phyloP scores from a whole-genome alignment of 2,797 vertebrate genomes.

The Myotis myotis region DNA sequence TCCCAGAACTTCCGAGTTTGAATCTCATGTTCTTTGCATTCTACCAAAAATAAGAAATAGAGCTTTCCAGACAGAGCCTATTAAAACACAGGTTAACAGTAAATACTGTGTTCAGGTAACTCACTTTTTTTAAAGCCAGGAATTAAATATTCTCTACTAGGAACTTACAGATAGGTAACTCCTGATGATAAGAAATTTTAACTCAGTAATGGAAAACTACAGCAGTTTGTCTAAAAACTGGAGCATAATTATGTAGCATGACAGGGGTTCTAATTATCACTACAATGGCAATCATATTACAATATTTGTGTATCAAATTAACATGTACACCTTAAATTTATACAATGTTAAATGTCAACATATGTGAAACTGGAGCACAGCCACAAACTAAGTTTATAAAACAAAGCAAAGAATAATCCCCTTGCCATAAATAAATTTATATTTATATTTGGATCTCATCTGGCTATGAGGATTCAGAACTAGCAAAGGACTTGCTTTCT shows the following conservation, averaged over 20 bases:
- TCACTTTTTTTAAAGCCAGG: background rate
- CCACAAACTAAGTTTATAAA: background rate
- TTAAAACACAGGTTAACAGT: background rate
- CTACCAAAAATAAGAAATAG: background rate
- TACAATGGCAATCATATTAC: background rate
- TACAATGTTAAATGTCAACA: background rate
- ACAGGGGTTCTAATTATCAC: background rate
- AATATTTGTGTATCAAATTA: background rate
- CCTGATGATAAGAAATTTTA: background rate
- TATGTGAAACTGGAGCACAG: background rate
- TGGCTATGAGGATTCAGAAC: background rate
- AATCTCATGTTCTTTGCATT: background rate
- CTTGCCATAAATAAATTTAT: background rate
- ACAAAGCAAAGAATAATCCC: background rate
- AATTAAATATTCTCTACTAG: background rate
- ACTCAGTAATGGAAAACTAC: background rate
- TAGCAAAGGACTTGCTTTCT: background rate
- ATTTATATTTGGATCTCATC: constrained; percentile 14
- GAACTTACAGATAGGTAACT: background rate
- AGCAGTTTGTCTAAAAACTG: background rate
- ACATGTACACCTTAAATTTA: background rate
- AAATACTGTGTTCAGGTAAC: background rate
- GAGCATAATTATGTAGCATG: background rate
- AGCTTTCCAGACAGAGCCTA: background rate
- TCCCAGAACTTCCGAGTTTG: background rate